Percentiles rank a stretch among this genome's conserved stretches.
phyloP scores from a whole-genome alignment of 2,797 vertebrate species.

The Xyrichtys novacula region DNA sequence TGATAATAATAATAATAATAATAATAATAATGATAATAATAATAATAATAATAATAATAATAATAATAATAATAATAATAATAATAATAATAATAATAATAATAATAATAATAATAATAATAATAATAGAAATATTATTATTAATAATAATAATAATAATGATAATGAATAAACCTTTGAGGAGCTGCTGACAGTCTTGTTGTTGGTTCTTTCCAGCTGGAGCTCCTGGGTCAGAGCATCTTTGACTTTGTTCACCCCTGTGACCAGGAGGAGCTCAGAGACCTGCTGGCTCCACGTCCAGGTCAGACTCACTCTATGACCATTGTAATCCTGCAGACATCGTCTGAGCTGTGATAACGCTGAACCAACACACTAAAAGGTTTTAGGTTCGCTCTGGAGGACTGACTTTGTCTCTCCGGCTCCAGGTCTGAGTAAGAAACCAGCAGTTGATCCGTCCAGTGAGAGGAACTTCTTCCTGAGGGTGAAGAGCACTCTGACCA shows the following conservation, averaged over 20 bases:
- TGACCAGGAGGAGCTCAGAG: constrained; percentile 91
- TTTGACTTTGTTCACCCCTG: constrained; percentile 92
- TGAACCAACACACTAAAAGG: too few species aligned
- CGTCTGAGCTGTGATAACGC: not conserved
- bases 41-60: too few species aligned
- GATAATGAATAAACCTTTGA: too few species aligned
- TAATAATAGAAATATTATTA: too few species aligned
- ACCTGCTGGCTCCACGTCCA: constrained; percentile 83
- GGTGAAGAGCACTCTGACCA: constrained; percentile 92
- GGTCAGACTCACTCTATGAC: constrained; percentile 74
- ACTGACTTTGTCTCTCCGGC: not conserved
- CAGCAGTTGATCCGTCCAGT: constrained; percentile 41
- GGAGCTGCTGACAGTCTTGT: not conserved
- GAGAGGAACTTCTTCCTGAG: constrained; percentile 88
- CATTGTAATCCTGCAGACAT: not conserved
- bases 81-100: too few species aligned
- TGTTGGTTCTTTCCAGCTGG: constrained; percentile 81
- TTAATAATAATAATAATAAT: too few species aligned
- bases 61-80: too few species aligned
- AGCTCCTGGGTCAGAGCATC: constrained; percentile 90
- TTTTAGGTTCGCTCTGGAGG: too few species aligned
- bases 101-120: too few species aligned
- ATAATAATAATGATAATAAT: too few species aligned
- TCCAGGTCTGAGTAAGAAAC: constrained; percentile 83
- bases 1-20: too few species aligned